Conservation (phyloP, 2,888 invertebrate species). For the Drosophila parthenogenetica region DNA sequence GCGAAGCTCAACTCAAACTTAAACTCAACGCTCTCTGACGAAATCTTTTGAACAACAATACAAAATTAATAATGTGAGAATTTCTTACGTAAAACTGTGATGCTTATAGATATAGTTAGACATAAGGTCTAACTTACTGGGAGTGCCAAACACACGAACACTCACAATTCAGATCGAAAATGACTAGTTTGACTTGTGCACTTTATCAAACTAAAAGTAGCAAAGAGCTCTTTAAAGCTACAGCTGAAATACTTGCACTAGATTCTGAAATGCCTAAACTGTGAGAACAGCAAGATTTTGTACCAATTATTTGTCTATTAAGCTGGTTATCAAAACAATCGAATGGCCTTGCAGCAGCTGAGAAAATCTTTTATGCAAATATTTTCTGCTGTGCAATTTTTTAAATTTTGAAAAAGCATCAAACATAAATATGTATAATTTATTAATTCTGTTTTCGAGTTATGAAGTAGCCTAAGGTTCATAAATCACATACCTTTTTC, state of each 20-base stretch:
- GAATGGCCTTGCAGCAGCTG: conserved; percentile 34
- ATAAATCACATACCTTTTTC: not conserved
- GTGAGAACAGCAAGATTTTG: conserved; percentile 40
- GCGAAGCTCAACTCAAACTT: conserved; percentile 22
- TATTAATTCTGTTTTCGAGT: too few species aligned
- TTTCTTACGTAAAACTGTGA: conserved; percentile 67
- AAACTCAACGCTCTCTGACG: conserved; percentile 39
- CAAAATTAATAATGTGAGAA: conserved; percentile 76
- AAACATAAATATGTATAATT: not conserved
- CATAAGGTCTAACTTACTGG: conserved; percentile 26
- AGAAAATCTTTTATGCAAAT: conserved; percentile 17
- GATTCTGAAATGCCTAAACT: conserved; percentile 25
- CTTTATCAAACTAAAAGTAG: conserved; percentile 49
- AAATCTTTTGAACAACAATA: conserved; percentile 70
- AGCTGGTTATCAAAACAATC: conserved; percentile 32
- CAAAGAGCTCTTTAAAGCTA: conserved; percentile 31
- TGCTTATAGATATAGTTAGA: conserved; percentile 26
- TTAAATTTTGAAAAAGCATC: not conserved
- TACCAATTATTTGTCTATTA: conserved; percentile 13
- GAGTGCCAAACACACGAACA: conserved; percentile 23
- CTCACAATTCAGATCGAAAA: conserved; percentile 17
- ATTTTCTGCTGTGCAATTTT: not conserved
- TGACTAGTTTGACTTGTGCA: conserved; percentile 32
- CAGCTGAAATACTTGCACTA: conserved; percentile 38
- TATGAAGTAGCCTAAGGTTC: not conserved